phyloP scores from a whole-genome alignment of 2,113 vertebrate species.

The Taurulus bubalis region DNA sequence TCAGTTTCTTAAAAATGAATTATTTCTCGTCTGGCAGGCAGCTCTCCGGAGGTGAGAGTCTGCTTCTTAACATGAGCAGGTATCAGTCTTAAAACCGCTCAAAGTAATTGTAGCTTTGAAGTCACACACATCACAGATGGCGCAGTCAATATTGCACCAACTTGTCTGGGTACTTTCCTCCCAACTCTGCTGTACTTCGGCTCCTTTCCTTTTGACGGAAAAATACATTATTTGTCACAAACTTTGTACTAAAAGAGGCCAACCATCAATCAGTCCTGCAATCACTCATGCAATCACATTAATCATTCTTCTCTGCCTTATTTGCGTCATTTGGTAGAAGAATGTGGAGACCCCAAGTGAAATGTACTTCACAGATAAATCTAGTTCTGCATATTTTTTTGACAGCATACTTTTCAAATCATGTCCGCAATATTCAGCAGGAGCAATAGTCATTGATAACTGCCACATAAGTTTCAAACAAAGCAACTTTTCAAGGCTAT shows the following conservation, averaged over 20 bases:
- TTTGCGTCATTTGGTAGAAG: slow-evolving; percentile 75
- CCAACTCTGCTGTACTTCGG: slow-evolving; percentile 65
- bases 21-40: slow-evolving; percentile 77
- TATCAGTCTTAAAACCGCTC: slow-evolving; percentile 81
- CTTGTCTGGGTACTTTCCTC: slow-evolving; percentile 73
- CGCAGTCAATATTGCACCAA: slow-evolving; percentile 82
- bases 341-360: slow-evolving; percentile 65
- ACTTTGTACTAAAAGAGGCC: slow-evolving; percentile 76
- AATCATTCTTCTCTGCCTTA: slow-evolving; percentile 72
- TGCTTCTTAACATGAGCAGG: slow-evolving; percentile 82
- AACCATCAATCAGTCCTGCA: slow-evolving; percentile 77
- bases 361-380: slow-evolving; percentile 62
- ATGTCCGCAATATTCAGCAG: slow-evolving; percentile 62
- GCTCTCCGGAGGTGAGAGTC: slow-evolving; percentile 81
- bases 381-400: slow-evolving; percentile 60
- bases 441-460: slow-evolving; percentile 63
- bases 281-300: slow-evolving; percentile 81
- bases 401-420: slow-evolving; percentile 60
- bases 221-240: slow-evolving; percentile 87
- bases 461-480: slow-evolving; percentile 64
- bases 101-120: slow-evolving; percentile 86
- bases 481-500: slow-evolving; percentile 59
- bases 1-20: slow-evolving; percentile 79
- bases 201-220: slow-evolving; percentile 81
- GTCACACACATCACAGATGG: slow-evolving; percentile 80